Conservation (phyloP, 2,888 invertebrate genomes). For the Apamea monoglypha region DNA sequence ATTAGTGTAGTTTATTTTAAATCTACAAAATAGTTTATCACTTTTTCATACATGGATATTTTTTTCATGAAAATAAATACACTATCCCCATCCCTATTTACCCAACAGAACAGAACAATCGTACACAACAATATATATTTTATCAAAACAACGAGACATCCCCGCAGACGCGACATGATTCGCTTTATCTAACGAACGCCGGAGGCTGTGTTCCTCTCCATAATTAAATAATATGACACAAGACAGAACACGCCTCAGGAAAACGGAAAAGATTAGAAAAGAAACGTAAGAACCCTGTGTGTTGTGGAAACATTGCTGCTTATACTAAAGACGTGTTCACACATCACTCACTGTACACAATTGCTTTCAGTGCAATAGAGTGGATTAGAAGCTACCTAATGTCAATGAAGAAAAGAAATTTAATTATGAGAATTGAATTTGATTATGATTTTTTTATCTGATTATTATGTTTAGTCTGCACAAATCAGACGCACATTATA, state of each 20-base stretch:
- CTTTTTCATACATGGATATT: too few relatives aligned
- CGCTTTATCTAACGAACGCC: conserved; percentile 75
- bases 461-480: not conserved
- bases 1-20: too few relatives aligned
- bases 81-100: not conserved
- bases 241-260: conserved; percentile 61
- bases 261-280: conserved; percentile 54
- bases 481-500: not conserved
- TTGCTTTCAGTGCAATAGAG: not conserved
- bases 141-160: conserved; percentile 47
- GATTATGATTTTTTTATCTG: too few relatives aligned
- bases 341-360: not conserved
- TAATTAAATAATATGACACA: conserved; percentile 76
- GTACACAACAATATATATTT: conserved; percentile 41
- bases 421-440: not conserved
- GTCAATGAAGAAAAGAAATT: too few relatives aligned
- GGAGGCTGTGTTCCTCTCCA: conserved; percentile 63
- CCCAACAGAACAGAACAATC: conserved; percentile 18
- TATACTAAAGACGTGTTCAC: not conserved
- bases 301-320: not conserved
- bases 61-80: too few relatives aligned
- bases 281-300: conserved; percentile 21
- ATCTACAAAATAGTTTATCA: too few relatives aligned
- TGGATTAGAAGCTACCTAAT: not conserved
- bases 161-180: conserved; percentile 67